These are phyloP conservation scores for Sphaerodactylus townsendi DNA, from an alignment of 2,113 vertebrate genomes.

Conservation along the genomic window DNA sequence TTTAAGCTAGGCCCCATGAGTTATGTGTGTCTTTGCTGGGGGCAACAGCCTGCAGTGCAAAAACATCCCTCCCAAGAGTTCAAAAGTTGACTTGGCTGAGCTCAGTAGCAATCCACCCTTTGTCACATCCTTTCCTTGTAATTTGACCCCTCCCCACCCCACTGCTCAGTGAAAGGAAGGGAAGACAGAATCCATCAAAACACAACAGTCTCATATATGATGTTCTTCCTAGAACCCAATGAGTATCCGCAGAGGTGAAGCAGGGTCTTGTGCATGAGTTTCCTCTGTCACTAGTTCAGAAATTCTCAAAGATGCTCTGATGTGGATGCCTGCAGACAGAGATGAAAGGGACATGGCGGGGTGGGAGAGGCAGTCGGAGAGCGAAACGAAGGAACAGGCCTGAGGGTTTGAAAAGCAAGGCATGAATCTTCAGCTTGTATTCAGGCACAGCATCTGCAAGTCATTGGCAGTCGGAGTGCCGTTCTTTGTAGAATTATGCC, in stretches of 20 bases:
- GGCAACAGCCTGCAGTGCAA: slow-evolving; percentile 26
- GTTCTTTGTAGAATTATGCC: too few relatives aligned
- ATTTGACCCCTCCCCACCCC: background rate
- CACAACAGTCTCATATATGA: background rate
- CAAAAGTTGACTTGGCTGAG: slow-evolving; percentile 40
- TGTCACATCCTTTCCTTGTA: background rate
- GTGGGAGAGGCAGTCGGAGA: too few relatives aligned
- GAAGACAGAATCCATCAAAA: background rate
- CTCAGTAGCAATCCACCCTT: background rate
- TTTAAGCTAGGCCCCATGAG: background rate
- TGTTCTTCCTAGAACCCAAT: background rate
- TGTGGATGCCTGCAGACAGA: background rate
- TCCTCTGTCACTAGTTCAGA: background rate
- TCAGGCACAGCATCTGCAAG: background rate
- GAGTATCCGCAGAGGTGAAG: background rate
- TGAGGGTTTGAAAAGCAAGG: background rate
- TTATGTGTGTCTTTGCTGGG: background rate
- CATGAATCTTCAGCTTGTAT: background rate
- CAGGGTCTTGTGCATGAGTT: background rate
- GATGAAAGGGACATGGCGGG: too few relatives aligned
- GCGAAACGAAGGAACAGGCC: too few relatives aligned
- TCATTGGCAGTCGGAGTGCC: background rate
- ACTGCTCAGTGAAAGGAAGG: background rate
- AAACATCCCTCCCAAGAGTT: slow-evolving; percentile 55
- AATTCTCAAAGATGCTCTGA: background rate